Evolutionary conservation across 2,888 invertebrate genomes (phyloP).

Genomic region (Apodemia hepburni): DNA sequence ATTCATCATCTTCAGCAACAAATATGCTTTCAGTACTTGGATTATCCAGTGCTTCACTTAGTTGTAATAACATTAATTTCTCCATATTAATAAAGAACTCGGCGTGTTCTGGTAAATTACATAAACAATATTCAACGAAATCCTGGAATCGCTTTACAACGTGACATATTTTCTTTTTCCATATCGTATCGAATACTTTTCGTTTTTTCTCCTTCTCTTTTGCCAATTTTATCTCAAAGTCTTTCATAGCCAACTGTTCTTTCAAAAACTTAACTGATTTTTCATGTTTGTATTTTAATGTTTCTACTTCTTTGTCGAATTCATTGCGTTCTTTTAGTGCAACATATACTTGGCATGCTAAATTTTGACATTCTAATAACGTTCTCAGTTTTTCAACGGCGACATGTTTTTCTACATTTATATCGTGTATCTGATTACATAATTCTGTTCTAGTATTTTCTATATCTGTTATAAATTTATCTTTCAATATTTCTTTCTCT

Average conservation of each 20-base stretch:
- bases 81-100: constrained; percentile 70
- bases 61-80: constrained; percentile 61
- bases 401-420: constrained; percentile 60
- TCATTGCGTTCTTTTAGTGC: constrained; percentile 64
- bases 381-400: constrained; percentile 55
- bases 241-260: constrained; percentile 45
- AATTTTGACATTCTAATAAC: constrained; percentile 54
- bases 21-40: constrained; percentile 54
- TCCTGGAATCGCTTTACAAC: constrained; percentile 64
- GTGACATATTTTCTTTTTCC: constrained; percentile 61
- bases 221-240: constrained; percentile 48
- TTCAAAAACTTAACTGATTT: constrained; percentile 47
- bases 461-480: constrained; percentile 44
- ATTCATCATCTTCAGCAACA: constrained; percentile 39
- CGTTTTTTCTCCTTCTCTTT: constrained; percentile 47
- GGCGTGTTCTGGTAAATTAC: constrained; percentile 57
- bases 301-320: constrained; percentile 46
- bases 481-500: constrained; percentile 47
- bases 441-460: constrained; percentile 39
- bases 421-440: constrained; percentile 49
- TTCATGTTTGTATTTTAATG: constrained; percentile 44
- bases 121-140: constrained; percentile 60
- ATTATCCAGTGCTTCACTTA: constrained; percentile 50
- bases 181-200: constrained; percentile 45
- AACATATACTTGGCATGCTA: constrained; percentile 69